Conservation (phyloP, 2,113 vertebrate species). For the Hemiscyllium ocellatum region DNA sequence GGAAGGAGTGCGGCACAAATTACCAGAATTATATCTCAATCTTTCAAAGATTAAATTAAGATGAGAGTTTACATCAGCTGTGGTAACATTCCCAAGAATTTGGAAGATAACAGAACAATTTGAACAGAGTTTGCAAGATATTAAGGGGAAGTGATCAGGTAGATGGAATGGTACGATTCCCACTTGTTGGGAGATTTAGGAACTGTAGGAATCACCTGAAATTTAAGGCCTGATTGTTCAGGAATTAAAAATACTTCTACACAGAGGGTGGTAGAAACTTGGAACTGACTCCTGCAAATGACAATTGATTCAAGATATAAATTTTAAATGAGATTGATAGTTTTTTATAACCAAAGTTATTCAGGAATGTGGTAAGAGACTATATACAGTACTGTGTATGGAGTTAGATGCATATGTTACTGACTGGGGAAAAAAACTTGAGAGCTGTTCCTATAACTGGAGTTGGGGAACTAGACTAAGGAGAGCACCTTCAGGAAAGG, state of each 20-base stretch:
- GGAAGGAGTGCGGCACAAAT: neutral
- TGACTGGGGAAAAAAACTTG: neutral
- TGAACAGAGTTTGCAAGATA: neutral
- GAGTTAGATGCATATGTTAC: neutral
- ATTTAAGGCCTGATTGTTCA: no score
- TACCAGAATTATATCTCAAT: neutral
- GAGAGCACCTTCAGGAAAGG: neutral
- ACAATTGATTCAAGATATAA: no score
- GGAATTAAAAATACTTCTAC: no score
- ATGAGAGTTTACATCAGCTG: no score
- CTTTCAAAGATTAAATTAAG: no score
- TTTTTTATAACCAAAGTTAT: neutral
- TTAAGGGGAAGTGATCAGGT: neutral
- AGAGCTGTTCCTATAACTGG: neutral
- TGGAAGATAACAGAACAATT: neutral
- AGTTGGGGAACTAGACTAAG: neutral
- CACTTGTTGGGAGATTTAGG: no score
- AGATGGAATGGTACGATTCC: neutral
- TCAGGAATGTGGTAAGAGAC: neutral
- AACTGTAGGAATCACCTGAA: no score
- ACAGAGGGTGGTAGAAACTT: no score
- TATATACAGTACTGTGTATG: neutral
- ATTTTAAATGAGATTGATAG: neutral
- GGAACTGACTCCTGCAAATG: no score
- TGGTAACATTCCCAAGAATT: neutral